A percentile compares a stretch with the other conserved stretches of the same genome.
These are phyloP conservation scores for Melinaea menophilus DNA, from an alignment of 2,888 invertebrate genomes.

Conservation along the genomic window DNA sequence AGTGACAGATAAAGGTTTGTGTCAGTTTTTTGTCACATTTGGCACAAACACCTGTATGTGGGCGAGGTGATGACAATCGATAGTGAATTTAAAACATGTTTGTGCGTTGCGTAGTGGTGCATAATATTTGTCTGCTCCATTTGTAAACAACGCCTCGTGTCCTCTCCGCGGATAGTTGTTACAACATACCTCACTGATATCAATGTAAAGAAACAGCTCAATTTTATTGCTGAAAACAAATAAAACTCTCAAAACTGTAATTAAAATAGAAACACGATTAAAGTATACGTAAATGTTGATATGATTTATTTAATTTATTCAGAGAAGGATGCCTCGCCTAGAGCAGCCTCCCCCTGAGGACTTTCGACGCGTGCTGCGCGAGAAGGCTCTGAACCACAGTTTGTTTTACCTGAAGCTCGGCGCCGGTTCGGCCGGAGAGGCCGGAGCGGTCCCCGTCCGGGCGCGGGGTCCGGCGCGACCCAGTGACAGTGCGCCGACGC, in stretches of 20 bases:
- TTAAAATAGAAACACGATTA: neutral
- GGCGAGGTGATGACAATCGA: neutral
- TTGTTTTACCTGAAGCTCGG: slow-evolving; percentile 71
- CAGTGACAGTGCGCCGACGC: slow-evolving; percentile 57
- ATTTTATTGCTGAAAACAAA: neutral
- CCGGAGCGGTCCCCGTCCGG: slow-evolving; percentile 47
- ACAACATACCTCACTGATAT: neutral
- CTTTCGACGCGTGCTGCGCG: slow-evolving; percentile 69
- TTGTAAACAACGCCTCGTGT: slow-evolving; percentile 18
- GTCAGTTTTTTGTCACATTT: slow-evolving; percentile 9
- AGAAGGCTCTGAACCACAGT: slow-evolving; percentile 73
- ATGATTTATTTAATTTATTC: neutral
- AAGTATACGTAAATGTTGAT: neutral
- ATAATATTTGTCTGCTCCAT: slow-evolving; percentile 14
- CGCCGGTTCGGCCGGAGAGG: slow-evolving; percentile 54
- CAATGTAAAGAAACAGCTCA: neutral
- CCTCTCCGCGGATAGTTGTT: slow-evolving; percentile 7
- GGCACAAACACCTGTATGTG: slow-evolving; percentile 6
- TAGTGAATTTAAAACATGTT: slow-evolving; percentile 11
- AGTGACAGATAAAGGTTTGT: slow-evolving; percentile 15
- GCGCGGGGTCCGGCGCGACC: slow-evolving; percentile 40
- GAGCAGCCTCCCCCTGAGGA: slow-evolving; percentile 64
- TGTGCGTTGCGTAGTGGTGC: slow-evolving; percentile 15
- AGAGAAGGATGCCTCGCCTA: slow-evolving; percentile 58
- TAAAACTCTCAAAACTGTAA: neutral